phyloP scores from a whole-genome alignment of 2,888 invertebrate species.

The Ariolimax columbianus region DNA sequence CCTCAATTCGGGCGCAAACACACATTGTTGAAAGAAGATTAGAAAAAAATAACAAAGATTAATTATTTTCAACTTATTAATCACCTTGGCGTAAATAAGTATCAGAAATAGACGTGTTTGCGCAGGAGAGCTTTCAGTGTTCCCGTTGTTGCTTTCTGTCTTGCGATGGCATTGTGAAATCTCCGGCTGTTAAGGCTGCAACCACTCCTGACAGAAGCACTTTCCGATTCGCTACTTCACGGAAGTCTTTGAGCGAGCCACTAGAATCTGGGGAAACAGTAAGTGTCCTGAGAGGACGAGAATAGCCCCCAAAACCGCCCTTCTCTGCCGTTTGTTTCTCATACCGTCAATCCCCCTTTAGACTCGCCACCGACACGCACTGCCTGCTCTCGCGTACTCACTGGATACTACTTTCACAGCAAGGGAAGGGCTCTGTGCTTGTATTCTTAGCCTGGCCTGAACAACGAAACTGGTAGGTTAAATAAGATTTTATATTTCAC shows the following conservation, averaged over 20 bases:
- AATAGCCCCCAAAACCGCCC: constrained; percentile 5
- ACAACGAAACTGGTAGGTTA: not conserved
- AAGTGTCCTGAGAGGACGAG: not conserved
- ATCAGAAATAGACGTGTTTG: no score
- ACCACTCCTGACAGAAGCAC: not conserved
- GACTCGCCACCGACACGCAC: not conserved
- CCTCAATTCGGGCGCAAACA: no score
- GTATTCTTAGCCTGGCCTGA: not conserved
- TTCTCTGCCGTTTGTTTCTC: constrained; percentile 4
- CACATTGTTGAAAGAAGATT: no score
- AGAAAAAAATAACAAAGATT: no score
- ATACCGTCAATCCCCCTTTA: constrained; percentile 2
- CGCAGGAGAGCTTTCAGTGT: no score
- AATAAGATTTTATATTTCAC: not conserved
- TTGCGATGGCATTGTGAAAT: not conserved
- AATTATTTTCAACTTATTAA: no score
- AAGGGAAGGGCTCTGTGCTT: not conserved
- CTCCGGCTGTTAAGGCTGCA: not conserved
- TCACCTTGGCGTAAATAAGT: no score
- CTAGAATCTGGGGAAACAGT: constrained; percentile 15
- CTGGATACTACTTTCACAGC: not conserved
- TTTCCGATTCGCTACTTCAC: not conserved
- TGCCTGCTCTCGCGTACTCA: not conserved
- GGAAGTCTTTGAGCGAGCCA: constrained; percentile 21
- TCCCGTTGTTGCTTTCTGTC: no score